A percentile compares a stretch with the other conserved stretches of the same genome.
These are phyloP conservation scores for Dryobota labecula DNA, from an alignment of 2,888 invertebrate species.

Conservation along the genomic window DNA sequence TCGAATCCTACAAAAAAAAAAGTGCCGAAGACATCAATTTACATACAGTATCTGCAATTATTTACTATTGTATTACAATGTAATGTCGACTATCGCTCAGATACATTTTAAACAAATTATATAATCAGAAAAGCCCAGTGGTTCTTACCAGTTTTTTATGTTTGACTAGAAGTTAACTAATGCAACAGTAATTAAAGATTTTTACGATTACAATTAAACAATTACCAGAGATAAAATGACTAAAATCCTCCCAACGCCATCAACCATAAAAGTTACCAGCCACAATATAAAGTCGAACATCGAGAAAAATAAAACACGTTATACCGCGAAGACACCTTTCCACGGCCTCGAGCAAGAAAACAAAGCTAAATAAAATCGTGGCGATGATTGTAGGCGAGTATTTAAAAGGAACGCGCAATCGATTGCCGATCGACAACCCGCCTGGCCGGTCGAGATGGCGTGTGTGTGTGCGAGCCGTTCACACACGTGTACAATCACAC, in stretches of 20 bases:
- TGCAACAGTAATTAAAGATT: not conserved
- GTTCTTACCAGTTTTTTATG: not conserved
- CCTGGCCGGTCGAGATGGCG: slow-evolving; percentile 73
- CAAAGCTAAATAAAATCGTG: slow-evolving; percentile 69
- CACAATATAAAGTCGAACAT: slow-evolving; percentile 53
- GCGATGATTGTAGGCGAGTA: slow-evolving; percentile 74
- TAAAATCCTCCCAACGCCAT: slow-evolving; percentile 29
- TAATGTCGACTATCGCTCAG: not conserved
- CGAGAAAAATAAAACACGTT: slow-evolving; percentile 62
- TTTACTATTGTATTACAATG: not conserved
- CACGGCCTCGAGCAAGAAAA: slow-evolving; percentile 67
- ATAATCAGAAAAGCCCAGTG: not conserved
- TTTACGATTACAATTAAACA: slow-evolving; percentile 13
- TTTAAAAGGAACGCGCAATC: slow-evolving; percentile 82
- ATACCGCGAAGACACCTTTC: slow-evolving; percentile 69
- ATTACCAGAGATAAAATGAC: slow-evolving; percentile 20
- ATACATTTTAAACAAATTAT: not conserved
- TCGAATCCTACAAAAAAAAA: not conserved
- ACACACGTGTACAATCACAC: slow-evolving; percentile 59
- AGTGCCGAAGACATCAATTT: slow-evolving; percentile 24
- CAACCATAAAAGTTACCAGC: slow-evolving; percentile 52
- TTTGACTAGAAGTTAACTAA: not conserved
- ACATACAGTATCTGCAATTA: slow-evolving; percentile 2
- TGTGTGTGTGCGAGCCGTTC: slow-evolving; percentile 65
- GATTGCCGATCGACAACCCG: slow-evolving; percentile 80